Conservation (phyloP, 2,888 invertebrate genomes). For the Aricia artaxerxes region DNA sequence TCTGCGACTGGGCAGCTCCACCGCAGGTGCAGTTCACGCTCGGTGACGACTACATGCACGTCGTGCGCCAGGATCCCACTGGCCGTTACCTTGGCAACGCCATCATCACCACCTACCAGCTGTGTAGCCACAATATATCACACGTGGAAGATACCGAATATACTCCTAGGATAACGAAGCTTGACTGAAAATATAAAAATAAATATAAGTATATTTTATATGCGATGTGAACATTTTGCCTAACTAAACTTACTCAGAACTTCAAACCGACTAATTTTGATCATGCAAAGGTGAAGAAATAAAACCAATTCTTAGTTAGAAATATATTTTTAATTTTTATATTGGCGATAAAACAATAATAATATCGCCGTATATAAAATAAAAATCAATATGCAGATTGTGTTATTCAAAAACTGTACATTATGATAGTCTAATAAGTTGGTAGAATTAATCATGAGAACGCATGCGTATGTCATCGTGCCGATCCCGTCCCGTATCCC, state of each 20-base stretch:
- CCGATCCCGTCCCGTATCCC: constrained; percentile 68
- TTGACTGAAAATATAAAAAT: neutral
- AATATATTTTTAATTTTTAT: neutral
- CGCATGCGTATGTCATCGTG: constrained; percentile 74
- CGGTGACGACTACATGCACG: constrained; percentile 65
- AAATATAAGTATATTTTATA: neutral
- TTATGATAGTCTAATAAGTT: too few species aligned
- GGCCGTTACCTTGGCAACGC: constrained; percentile 61
- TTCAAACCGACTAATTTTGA: neutral
- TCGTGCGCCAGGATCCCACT: constrained; percentile 61
- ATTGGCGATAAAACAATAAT: neutral
- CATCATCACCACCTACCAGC: constrained; percentile 63
- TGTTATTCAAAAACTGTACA: neutral
- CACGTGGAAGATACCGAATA: constrained; percentile 29
- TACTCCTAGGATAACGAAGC: neutral
- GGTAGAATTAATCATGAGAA: constrained; percentile 56
- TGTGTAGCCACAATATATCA: constrained; percentile 58
- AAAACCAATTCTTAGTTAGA: neutral
- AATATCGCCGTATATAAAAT: neutral
- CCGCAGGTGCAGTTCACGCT: constrained; percentile 65
- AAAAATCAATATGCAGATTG: neutral
- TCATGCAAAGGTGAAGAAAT: neutral
- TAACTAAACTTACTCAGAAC: neutral
- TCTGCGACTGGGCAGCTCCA: constrained; percentile 69
- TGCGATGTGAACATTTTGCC: neutral